phyloP scores from a whole-genome alignment of 1,140 invertebrate species.

The Acarapis woodi region DNA sequence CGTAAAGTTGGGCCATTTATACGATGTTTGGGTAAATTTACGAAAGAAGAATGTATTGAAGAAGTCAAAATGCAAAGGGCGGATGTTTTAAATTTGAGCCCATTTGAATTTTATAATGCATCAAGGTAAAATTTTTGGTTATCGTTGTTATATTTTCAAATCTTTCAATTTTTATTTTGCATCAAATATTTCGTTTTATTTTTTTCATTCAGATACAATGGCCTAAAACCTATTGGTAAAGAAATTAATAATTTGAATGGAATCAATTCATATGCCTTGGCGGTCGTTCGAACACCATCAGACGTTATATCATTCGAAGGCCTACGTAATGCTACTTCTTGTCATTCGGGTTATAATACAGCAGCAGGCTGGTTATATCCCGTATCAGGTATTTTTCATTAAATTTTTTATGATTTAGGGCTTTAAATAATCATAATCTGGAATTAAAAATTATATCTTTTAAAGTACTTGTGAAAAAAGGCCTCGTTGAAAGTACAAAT shows the following conservation, averaged over 20 bases:
- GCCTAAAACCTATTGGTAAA: conserved; percentile 22
- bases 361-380: conserved; percentile 23
- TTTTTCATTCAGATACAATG: conserved; percentile 12
- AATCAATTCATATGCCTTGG: conserved; percentile 26
- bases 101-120: conserved; percentile 35
- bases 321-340: conserved; percentile 32
- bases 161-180: background rate
- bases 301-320: conserved; percentile 26
- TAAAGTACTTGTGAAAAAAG: too few species aligned
- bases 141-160: background rate
- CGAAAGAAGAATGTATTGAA: conserved; percentile 30
- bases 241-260: conserved; percentile 24
- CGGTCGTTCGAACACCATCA: conserved; percentile 25
- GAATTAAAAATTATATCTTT: too few species aligned
- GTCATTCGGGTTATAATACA: conserved; percentile 20
- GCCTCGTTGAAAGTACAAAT: too few species aligned
- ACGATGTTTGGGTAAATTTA: conserved; percentile 26
- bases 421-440: too few species aligned
- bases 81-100: conserved; percentile 34
- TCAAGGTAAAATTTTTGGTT: conserved; percentile 23
- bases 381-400: too few species aligned
- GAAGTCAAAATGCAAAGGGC: conserved; percentile 26
- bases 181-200: background rate
- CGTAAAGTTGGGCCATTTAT: conserved; percentile 36
- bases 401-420: too few species aligned